Evolutionary conservation across 2,888 invertebrate species (phyloP).

Genomic region (Cistogaster globosa): DNA sequence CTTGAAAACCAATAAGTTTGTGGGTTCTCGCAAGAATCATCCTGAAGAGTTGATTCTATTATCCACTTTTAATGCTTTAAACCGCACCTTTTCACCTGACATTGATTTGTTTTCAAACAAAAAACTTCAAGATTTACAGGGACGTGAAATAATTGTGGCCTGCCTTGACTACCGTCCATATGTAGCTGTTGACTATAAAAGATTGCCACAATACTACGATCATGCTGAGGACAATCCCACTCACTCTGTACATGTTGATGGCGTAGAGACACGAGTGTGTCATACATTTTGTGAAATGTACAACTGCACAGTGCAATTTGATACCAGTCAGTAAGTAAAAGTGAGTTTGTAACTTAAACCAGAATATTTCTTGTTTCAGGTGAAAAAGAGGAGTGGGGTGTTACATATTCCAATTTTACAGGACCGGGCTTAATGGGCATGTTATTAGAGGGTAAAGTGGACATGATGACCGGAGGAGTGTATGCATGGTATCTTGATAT

Average conservation of each 20-base stretch:
- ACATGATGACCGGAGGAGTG: slow-evolving; percentile 80
- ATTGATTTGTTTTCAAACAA: slow-evolving; percentile 69
- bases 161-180: slow-evolving; percentile 80
- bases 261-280: slow-evolving; percentile 83
- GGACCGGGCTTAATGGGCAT: slow-evolving; percentile 87
- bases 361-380: slow-evolving; percentile 21
- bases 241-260: slow-evolving; percentile 83
- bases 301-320: slow-evolving; percentile 83
- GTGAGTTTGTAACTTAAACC: neutral
- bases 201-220: slow-evolving; percentile 73
- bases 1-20: slow-evolving; percentile 79
- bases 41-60: slow-evolving; percentile 72
- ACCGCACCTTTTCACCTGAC: slow-evolving; percentile 36
- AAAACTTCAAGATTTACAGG: slow-evolving; percentile 77
- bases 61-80: slow-evolving; percentile 73
- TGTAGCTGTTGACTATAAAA: slow-evolving; percentile 76
- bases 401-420: slow-evolving; percentile 86
- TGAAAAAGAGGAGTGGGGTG: slow-evolving; percentile 86
- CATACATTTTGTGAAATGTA: slow-evolving; percentile 81
- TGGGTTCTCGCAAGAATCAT: slow-evolving; percentile 72
- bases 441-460: slow-evolving; percentile 85
- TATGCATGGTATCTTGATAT: slow-evolving; percentile 73
- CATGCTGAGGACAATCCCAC: slow-evolving; percentile 65
- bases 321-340: slow-evolving; percentile 75
- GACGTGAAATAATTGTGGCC: slow-evolving; percentile 77